phyloP scores from a whole-genome alignment of 2,888 invertebrate genomes.

The Trilocha varians region DNA sequence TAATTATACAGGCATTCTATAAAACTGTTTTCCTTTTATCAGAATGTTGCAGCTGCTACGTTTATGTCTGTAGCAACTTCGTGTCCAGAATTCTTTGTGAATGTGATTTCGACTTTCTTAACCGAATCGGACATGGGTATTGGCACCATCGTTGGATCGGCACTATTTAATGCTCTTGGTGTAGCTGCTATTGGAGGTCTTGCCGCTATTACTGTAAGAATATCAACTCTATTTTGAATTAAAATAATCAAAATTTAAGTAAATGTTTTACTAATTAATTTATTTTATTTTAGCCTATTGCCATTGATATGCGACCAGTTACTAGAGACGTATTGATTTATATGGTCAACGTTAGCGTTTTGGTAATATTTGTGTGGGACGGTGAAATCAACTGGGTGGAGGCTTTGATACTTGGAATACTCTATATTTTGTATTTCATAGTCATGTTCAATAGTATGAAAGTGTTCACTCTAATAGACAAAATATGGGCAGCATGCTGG shows the following conservation, averaged over 20 bases:
- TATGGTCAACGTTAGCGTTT: constrained; percentile 77
- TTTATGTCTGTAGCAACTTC: constrained; percentile 98
- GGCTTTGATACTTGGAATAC: constrained; percentile 78
- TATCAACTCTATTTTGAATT: no score
- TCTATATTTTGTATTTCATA: constrained; percentile 83
- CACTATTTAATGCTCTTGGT: constrained; percentile 89
- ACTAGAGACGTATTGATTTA: constrained; percentile 87
- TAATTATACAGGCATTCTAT: background rate
- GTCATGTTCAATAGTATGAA: constrained; percentile 80
- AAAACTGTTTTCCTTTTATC: constrained; percentile 14
- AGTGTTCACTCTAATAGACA: constrained; percentile 41
- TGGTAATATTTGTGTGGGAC: constrained; percentile 85
- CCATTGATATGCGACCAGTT: constrained; percentile 85
- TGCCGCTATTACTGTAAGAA: constrained; percentile 79
- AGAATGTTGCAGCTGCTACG: constrained; percentile 96
- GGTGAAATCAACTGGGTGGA: constrained; percentile 86
- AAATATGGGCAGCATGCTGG: constrained; percentile 13
- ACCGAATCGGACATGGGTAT: constrained; percentile 89
- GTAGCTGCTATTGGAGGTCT: constrained; percentile 87
- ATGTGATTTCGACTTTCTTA: constrained; percentile 89
- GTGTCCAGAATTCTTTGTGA: constrained; percentile 94
- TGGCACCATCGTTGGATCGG: constrained; percentile 90
- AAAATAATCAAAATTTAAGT: background rate
- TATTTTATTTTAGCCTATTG: constrained; percentile 75
- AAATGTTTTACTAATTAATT: background rate